Evolutionary conservation across 2,113 vertebrate species (phyloP).

Genomic region (Nycticorax nycticorax): DNA sequence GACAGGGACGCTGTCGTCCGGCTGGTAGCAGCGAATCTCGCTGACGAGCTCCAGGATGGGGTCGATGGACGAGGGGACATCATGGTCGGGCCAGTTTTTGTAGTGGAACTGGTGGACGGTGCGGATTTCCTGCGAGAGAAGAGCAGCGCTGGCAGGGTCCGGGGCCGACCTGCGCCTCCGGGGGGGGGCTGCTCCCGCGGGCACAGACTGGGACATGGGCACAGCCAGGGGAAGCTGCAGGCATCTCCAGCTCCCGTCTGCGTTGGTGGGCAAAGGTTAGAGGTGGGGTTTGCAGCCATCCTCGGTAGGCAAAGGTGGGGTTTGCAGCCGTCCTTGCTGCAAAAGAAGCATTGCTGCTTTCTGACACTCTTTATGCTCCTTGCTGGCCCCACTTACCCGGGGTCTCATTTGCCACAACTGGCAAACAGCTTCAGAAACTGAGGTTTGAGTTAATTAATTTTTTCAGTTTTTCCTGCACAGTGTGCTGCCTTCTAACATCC

Average conservation of each 20-base stretch:
- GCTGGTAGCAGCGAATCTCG: conserved; percentile 85
- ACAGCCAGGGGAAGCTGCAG: neutral
- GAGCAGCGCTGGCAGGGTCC: neutral
- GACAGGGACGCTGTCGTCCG: conserved; percentile 81
- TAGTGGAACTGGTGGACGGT: conserved; percentile 92
- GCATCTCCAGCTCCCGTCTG: neutral
- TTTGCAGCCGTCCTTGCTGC: neutral
- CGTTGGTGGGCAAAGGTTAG: neutral
- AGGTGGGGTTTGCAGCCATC: neutral
- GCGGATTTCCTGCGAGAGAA: conserved; percentile 70
- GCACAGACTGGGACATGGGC: rapidly evolving
- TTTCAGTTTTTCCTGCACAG: neutral
- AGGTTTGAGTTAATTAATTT: neutral
- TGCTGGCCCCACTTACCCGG: neutral
- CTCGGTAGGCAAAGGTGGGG: neutral
- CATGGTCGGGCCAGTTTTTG: conserved; percentile 94
- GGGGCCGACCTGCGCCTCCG: rapidly evolving
- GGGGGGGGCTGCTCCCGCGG: neutral
- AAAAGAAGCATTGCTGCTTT: neutral
- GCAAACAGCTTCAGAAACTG: neutral
- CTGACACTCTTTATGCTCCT: neutral
- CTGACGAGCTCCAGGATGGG: conserved; percentile 88
- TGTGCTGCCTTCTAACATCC: neutral
- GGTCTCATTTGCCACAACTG: neutral
- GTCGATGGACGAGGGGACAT: conserved; percentile 86